A percentile compares a stretch with the other conserved stretches of the same genome.
phyloP scores from a whole-genome alignment of 2,888 invertebrate genomes.

The Coelopa pilipes region DNA sequence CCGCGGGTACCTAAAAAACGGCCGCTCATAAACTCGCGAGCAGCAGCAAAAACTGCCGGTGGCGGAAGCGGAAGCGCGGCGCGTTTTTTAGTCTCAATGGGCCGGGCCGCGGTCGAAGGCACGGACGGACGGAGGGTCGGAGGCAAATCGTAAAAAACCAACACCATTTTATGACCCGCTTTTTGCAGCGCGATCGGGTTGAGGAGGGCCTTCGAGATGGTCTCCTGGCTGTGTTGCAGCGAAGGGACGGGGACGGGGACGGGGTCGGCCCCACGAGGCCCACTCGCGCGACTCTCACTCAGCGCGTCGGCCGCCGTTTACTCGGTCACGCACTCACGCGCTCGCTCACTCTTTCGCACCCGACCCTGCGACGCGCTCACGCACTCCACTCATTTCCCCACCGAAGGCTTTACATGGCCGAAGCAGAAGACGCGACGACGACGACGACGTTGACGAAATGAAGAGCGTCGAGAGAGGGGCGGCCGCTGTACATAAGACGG shows the following conservation, averaged over 20 bases:
- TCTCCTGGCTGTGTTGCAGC: too few relatives aligned
- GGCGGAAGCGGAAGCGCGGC: background rate
- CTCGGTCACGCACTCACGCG: too few relatives aligned
- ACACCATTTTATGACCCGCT: background rate
- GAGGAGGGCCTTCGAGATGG: too few relatives aligned
- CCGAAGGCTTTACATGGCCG: too few relatives aligned
- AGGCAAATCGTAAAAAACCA: background rate
- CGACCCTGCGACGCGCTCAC: background rate
- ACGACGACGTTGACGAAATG: too few relatives aligned
- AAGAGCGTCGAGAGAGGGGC: background rate
- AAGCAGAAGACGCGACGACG: too few relatives aligned
- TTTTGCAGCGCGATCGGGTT: background rate
- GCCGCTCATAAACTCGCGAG: constrained; percentile 4
- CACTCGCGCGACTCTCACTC: too few relatives aligned
- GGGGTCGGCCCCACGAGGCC: too few relatives aligned
- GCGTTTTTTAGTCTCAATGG: background rate
- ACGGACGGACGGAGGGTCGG: background rate
- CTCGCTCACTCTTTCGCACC: background rate
- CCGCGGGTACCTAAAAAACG: constrained; percentile 9
- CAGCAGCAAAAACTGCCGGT: background rate
- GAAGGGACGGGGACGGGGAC: too few relatives aligned
- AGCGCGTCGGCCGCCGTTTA: too few relatives aligned
- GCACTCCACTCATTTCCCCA: background rate
- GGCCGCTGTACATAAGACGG: background rate
- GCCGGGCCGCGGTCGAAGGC: too few relatives aligned